These are phyloP conservation scores for Ptychodera flava DNA, from an alignment of 35 echinoderm and acorn worm genomes.

Conservation along the genomic window DNA sequence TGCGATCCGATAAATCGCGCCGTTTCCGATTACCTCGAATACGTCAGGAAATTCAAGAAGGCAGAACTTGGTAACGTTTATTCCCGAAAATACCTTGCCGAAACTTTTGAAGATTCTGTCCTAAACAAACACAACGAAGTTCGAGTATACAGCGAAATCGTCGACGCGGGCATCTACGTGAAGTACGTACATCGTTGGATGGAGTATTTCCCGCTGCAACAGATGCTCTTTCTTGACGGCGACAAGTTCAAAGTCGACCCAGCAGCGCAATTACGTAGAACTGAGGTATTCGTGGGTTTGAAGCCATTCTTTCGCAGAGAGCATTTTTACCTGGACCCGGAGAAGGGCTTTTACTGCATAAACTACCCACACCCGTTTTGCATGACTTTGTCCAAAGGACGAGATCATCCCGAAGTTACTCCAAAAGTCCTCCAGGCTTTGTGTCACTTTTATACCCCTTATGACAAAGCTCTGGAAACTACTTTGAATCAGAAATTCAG, in stretches of 20 bases:
- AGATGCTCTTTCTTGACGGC: slow-evolving; percentile 63
- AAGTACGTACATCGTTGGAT: slow-evolving; percentile 49
- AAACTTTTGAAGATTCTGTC: slow-evolving; percentile 74
- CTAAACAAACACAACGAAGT: slow-evolving; percentile 41
- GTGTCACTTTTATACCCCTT: slow-evolving; percentile 54
- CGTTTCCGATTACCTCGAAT: neutral
- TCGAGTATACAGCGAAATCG: slow-evolving; percentile 35
- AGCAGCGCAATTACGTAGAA: slow-evolving; percentile 6
- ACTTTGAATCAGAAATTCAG: slow-evolving; percentile 30
- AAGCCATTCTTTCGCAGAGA: slow-evolving; percentile 34
- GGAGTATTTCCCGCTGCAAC: slow-evolving; percentile 34
- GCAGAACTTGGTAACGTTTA: neutral
- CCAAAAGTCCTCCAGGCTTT: slow-evolving; percentile 34
- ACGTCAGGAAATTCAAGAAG: neutral
- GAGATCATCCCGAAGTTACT: slow-evolving; percentile 46
- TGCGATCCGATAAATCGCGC: neutral
- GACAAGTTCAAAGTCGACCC: slow-evolving; percentile 45
- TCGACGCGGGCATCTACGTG: slow-evolving; percentile 63
- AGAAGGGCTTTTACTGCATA: slow-evolving; percentile 79
- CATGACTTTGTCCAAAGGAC: slow-evolving; percentile 42
- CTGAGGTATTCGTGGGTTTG: slow-evolving; percentile 67
- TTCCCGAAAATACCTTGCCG: slow-evolving; percentile 19
- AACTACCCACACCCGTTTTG: slow-evolving; percentile 37
- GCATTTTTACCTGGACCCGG: slow-evolving; percentile 56
- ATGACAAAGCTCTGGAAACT: slow-evolving; percentile 42